These are phyloP conservation scores for Drosophila seguyi DNA, from an alignment of 1,140 invertebrate genomes.

Conservation along the genomic window DNA sequence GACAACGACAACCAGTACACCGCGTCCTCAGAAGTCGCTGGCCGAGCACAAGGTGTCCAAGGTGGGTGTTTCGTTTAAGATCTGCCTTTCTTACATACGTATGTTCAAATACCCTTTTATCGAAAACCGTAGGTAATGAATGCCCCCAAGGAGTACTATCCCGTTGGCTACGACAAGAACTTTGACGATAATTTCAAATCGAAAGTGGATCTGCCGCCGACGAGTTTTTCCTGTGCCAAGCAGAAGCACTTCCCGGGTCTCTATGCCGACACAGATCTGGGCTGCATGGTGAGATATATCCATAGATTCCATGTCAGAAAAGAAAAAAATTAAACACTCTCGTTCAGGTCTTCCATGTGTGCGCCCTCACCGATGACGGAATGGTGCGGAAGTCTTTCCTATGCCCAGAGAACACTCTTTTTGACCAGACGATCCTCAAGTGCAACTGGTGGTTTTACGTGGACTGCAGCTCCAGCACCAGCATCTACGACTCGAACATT, in stretches of 20 bases:
- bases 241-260: conserved; percentile 95
- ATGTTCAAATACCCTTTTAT: neutral
- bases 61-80: conserved; percentile 32
- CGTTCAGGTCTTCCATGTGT: conserved; percentile 94
- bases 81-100: neutral
- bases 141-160: conserved; percentile 94
- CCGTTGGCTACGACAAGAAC: conserved; percentile 93
- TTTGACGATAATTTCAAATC: conserved; percentile 94
- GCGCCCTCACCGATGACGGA: conserved; percentile 94
- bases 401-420: conserved; percentile 94
- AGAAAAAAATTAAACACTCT: neutral
- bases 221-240: conserved; percentile 94
- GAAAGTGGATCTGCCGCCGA: conserved; percentile 93
- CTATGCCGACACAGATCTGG: conserved; percentile 95
- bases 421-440: conserved; percentile 94
- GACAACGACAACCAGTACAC: conserved; percentile 73
- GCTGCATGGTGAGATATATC: conserved; percentile 91
- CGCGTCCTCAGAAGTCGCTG: conserved; percentile 37
- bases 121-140: conserved; percentile 90
- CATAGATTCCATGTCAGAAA: neutral
- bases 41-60: conserved; percentile 79
- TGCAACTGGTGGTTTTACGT: conserved; percentile 97
- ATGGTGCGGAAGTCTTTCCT: conserved; percentile 95
- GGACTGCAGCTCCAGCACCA: conserved; percentile 92
- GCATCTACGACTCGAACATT: conserved; percentile 94